These are phyloP conservation scores for Apistogramma diplotaenia DNA, from an alignment of 2,113 vertebrate genomes.

Conservation along the genomic window DNA sequence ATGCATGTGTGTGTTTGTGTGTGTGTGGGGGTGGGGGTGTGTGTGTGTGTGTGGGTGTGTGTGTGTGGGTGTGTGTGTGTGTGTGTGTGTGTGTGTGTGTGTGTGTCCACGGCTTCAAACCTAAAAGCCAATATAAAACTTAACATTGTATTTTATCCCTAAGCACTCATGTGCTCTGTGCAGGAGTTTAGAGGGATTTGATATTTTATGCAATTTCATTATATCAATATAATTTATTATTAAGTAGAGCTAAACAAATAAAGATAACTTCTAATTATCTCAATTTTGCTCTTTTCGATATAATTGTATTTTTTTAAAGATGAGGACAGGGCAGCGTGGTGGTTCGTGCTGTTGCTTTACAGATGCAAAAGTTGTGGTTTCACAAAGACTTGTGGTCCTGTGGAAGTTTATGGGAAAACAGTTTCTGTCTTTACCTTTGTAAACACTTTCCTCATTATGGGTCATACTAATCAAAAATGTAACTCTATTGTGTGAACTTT, in stretches of 20 bases:
- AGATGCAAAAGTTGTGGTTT: too few species aligned
- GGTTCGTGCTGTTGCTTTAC: too few species aligned
- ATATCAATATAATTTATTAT: neutral
- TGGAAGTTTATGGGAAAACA: too few species aligned
- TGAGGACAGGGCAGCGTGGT: too few species aligned
- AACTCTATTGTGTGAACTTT: neutral
- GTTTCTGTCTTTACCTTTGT: too few species aligned
- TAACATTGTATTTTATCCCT: neutral
- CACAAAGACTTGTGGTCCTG: too few species aligned
- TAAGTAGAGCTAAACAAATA: neutral
- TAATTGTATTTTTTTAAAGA: neutral
- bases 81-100: neutral
- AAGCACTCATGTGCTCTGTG: neutral
- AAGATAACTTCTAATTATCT: neutral
- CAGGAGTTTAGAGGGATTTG: neutral
- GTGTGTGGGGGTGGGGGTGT: neutral
- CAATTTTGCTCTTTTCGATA: neutral
- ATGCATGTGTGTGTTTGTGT: slow-evolving; percentile 6
- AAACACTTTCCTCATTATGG: neutral
- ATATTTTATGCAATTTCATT: neutral
- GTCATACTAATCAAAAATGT: accelerated
- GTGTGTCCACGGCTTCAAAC: slow-evolving; percentile 10
- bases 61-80: slow-evolving; percentile 2
- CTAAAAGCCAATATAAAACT: slow-evolving; percentile 36
- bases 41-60: neutral